Percentiles rank a stretch among this genome's conserved stretches.
Evolutionary conservation across 1,140 invertebrate genomes (phyloP).

Genomic region (Sminthurinus signatus): DNA sequence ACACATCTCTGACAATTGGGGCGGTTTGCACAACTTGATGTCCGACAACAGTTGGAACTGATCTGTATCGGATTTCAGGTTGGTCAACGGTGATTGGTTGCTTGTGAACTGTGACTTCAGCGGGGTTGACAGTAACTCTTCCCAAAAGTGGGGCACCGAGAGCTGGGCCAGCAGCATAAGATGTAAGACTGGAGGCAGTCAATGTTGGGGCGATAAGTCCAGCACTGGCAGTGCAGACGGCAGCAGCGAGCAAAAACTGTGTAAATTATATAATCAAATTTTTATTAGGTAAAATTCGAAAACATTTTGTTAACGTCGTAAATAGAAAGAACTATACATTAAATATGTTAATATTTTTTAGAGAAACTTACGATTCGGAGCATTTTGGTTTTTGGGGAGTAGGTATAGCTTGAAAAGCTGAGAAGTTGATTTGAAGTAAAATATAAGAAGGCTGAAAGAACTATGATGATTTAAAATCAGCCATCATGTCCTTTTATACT

Average conservation of each 20-base stretch:
- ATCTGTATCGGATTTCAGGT: conserved; percentile 31
- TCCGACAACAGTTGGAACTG: conserved; percentile 36
- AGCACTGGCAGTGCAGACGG: conserved; percentile 8
- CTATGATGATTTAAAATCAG: not conserved
- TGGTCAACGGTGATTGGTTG: conserved; percentile 37
- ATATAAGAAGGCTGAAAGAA: not conserved
- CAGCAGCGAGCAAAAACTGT: conserved; percentile 34
- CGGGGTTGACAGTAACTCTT: conserved; percentile 20
- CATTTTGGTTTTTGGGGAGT: not conserved
- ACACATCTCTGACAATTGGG: not conserved
- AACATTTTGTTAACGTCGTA: not conserved
- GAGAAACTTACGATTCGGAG: conserved; percentile 2
- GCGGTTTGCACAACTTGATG: not conserved
- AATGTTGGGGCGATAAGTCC: conserved; percentile 4
- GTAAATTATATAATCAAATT: not conserved
- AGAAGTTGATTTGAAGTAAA: not conserved
- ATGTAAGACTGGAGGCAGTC: conserved; percentile 4
- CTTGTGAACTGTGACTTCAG: conserved; percentile 33
- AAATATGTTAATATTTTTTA: not conserved
- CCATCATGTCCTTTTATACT: not conserved
- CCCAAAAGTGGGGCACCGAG: conserved; percentile 33
- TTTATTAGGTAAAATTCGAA: not conserved
- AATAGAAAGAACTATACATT: not conserved
- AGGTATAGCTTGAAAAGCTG: too few relatives aligned
- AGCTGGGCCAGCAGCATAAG: conserved; percentile 21